These are phyloP conservation scores for Orchestia grillus DNA, from an alignment of 1,140 invertebrate species.

Conservation along the genomic window DNA sequence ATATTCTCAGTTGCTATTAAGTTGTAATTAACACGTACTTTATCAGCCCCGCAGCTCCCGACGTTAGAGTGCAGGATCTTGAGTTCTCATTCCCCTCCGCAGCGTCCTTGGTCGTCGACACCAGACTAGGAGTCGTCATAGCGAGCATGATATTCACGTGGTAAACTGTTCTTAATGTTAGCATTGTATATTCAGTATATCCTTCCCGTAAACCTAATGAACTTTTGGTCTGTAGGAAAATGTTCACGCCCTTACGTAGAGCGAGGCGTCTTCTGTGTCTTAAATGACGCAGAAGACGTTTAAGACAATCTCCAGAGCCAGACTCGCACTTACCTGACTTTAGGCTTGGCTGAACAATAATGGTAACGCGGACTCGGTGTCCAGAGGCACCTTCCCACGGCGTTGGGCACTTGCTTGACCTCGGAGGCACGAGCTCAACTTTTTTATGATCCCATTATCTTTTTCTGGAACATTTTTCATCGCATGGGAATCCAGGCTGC, in stretches of 20 bases:
- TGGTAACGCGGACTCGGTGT: not conserved
- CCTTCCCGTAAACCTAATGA: not conserved
- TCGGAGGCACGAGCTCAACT: not conserved
- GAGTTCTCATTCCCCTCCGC: no score
- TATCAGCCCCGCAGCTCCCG: no score
- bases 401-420: constrained; percentile 15
- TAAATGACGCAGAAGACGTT: not conserved
- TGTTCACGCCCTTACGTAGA: not conserved
- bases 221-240: not conserved
- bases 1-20: no score
- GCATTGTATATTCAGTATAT: no score
- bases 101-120: not conserved
- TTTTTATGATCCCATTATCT: constrained; percentile 32
- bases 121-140: not conserved
- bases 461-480: constrained; percentile 28
- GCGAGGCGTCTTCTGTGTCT: not conserved
- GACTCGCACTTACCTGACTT: not conserved
- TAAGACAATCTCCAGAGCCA: not conserved
- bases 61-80: not conserved
- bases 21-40: no score
- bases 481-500: constrained; percentile 8
- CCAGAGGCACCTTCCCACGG: constrained; percentile 31
- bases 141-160: not conserved
- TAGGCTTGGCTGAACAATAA: not conserved
- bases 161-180: not conserved